These are phyloP conservation scores for Bradypus variegatus DNA, from an alignment of 2,797 vertebrate species.

Conservation along the genomic window DNA sequence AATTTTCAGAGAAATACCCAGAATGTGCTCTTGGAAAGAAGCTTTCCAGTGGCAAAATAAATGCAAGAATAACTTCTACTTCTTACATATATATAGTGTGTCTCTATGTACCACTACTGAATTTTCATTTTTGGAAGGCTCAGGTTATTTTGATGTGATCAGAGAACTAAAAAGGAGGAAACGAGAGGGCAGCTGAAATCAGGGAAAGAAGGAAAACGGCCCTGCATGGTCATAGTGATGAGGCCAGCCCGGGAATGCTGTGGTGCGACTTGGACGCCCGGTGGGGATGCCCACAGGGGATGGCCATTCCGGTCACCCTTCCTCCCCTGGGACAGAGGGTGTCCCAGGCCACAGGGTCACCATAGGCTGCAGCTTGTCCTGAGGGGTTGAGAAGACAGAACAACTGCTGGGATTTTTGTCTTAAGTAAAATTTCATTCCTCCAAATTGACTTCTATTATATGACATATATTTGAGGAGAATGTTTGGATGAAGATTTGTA, in stretches of 20 bases:
- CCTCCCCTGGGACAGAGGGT: too few species aligned
- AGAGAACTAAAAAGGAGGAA: background rate
- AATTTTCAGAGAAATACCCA: background rate
- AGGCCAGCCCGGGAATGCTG: too few species aligned
- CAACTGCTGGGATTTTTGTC: too few species aligned
- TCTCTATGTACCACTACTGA: background rate
- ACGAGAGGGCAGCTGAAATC: too few species aligned
- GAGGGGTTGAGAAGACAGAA: background rate
- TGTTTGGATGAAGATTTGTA: background rate
- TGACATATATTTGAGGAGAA: background rate
- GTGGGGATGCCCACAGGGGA: too few species aligned
- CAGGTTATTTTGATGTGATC: background rate
- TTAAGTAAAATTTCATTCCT: too few species aligned
- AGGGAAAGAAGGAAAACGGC: background rate
- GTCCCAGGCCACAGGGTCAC: too few species aligned
- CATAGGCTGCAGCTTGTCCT: too few species aligned
- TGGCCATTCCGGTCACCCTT: too few species aligned
- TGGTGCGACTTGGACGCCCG: too few species aligned
- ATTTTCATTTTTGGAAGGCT: background rate
- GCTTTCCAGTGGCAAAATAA: background rate
- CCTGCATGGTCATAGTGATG: too few species aligned
- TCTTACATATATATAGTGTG: background rate
- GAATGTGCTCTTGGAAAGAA: background rate
- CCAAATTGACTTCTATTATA: too few species aligned
- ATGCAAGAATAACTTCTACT: background rate